These are phyloP conservation scores for Coecobrya sp. DNA, from an alignment of 2,888 invertebrate genomes.

Conservation along the genomic window DNA sequence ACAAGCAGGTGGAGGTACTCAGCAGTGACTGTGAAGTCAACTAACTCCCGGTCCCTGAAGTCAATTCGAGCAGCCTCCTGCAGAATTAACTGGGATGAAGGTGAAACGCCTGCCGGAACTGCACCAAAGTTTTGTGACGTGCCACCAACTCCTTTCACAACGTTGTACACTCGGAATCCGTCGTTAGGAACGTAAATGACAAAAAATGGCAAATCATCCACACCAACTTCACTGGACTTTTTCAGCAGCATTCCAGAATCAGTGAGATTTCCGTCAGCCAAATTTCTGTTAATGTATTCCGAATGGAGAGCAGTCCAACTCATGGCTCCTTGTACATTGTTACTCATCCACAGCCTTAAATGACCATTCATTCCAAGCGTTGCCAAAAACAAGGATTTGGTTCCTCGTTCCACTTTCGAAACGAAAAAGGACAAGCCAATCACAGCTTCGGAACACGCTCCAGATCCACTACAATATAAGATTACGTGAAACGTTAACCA, in stretches of 20 bases:
- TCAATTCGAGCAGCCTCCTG: slow-evolving; percentile 77
- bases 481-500: background rate
- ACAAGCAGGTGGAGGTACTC: slow-evolving; percentile 85
- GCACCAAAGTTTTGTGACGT: slow-evolving; percentile 53
- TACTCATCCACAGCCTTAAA: slow-evolving; percentile 82
- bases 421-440: slow-evolving; percentile 84
- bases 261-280: slow-evolving; percentile 76
- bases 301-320: slow-evolving; percentile 82
- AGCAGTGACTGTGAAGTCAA: slow-evolving; percentile 83
- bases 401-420: slow-evolving; percentile 68
- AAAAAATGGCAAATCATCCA: slow-evolving; percentile 82
- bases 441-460: slow-evolving; percentile 82
- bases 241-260: slow-evolving; percentile 85
- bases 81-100: slow-evolving; percentile 59
- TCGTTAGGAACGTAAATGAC: slow-evolving; percentile 84
- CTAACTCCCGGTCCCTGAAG: slow-evolving; percentile 83
- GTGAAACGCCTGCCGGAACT: background rate
- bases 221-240: slow-evolving; percentile 49
- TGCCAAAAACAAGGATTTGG: slow-evolving; percentile 80
- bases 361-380: slow-evolving; percentile 86
- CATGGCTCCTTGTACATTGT: slow-evolving; percentile 75
- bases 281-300: slow-evolving; percentile 82
- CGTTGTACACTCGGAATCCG: slow-evolving; percentile 84
- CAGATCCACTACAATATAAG: slow-evolving; percentile 65
- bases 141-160: slow-evolving; percentile 53